Evolutionary conservation across 2,797 vertebrate species (phyloP).

Genomic region (Erithacus rubecula): DNA sequence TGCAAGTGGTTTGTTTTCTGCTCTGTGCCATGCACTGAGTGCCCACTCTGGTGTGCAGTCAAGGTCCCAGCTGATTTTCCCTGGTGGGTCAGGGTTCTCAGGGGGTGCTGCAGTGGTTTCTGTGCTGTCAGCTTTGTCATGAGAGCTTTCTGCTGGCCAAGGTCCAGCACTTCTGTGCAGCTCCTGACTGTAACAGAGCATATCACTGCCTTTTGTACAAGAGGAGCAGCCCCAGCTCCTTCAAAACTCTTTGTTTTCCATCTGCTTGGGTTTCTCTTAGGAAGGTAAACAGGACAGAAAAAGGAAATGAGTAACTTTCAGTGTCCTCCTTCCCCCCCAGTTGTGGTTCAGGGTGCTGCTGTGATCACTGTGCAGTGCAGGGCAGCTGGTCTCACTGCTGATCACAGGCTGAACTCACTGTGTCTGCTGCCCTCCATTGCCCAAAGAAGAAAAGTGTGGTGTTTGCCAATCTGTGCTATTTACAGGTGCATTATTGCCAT

Average conservation of each 20-base stretch:
- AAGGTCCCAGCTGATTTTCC: background rate
- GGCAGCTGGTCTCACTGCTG: background rate
- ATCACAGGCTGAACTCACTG: fast-evolving
- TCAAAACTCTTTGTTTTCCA: background rate
- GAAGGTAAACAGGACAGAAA: background rate
- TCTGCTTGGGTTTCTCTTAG: background rate
- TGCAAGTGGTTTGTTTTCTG: background rate
- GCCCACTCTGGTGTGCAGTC: background rate
- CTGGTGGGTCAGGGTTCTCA: background rate
- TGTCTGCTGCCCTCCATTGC: background rate
- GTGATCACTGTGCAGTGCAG: background rate
- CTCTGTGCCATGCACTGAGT: background rate
- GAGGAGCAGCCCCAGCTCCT: background rate
- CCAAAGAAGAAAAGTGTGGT: background rate
- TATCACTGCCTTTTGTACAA: background rate
- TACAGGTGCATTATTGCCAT: slow-evolving; percentile 89
- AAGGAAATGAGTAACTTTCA: background rate
- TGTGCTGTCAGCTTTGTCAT: background rate
- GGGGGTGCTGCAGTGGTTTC: background rate
- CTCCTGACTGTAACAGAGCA: background rate
- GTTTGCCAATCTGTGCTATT: background rate
- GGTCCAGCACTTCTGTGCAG: background rate
- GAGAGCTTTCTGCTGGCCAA: background rate
- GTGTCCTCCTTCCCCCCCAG: background rate
- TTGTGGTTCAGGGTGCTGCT: background rate